Evolutionary conservation across 2,888 invertebrate species (phyloP).

Genomic region (Unio pictorum): DNA sequence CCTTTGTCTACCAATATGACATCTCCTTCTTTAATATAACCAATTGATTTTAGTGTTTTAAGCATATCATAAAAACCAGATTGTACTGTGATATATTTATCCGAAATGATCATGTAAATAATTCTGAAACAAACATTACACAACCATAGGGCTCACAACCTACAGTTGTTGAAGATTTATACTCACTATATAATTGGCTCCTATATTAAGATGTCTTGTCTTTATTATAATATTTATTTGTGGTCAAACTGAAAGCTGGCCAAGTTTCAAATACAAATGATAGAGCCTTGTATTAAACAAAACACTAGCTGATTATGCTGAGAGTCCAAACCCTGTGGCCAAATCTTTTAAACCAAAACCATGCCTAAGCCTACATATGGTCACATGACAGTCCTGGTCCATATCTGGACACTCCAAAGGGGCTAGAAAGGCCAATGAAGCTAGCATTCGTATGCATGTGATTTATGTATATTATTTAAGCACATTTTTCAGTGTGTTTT

Average conservation of each 20-base stretch:
- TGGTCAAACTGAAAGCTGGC: constrained; percentile 17
- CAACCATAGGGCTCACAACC: constrained; percentile 19
- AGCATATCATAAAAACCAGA: no score
- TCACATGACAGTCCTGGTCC: constrained; percentile 2
- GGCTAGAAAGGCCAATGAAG: neutral
- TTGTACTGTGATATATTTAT: no score
- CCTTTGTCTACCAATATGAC: no score
- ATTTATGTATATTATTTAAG: constrained; percentile 7
- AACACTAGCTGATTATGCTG: constrained; percentile 4
- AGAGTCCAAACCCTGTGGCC: constrained; percentile 8
- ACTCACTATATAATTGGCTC: constrained; percentile 19
- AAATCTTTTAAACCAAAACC: constrained; percentile 13
- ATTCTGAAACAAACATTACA: neutral
- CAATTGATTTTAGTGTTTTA: no score
- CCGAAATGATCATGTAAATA: no score
- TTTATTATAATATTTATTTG: constrained; percentile 17
- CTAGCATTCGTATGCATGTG: constrained; percentile 1
- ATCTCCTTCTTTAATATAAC: no score
- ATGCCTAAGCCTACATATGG: no score
- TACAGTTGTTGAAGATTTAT: constrained; percentile 14
- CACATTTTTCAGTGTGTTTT: neutral
- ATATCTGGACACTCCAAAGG: neutral
- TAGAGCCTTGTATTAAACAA: constrained; percentile 16
- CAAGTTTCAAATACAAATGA: constrained; percentile 15
- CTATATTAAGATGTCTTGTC: constrained; percentile 18